These are phyloP conservation scores for Morone saxatilis DNA, from an alignment of 2,113 vertebrate species.

Conservation along the genomic window DNA sequence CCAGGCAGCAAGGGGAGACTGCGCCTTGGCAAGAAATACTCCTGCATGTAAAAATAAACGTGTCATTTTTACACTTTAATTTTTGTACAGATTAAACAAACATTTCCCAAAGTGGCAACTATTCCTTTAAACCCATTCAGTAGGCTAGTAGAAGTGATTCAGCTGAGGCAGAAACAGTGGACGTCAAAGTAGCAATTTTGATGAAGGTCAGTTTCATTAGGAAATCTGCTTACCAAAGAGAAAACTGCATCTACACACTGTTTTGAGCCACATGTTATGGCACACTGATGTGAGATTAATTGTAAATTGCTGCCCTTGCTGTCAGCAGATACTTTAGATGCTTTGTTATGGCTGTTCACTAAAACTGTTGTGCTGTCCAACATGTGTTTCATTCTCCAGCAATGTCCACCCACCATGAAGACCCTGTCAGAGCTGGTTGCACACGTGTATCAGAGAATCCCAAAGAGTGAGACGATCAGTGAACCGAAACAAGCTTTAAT, in stretches of 20 bases:
- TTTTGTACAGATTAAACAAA: neutral
- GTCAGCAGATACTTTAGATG: conserved; percentile 8
- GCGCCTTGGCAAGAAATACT: neutral
- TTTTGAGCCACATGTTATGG: neutral
- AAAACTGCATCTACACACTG: neutral
- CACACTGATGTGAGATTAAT: conserved; percentile 21
- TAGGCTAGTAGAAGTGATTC: neutral
- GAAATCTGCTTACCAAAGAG: neutral
- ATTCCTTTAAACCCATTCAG: neutral
- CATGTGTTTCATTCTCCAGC: neutral
- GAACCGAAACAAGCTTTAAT: conserved; percentile 34
- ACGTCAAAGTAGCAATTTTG: neutral
- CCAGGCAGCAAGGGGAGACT: neutral
- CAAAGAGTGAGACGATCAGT: conserved; percentile 13
- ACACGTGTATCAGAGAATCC: neutral
- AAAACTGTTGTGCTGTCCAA: neutral
- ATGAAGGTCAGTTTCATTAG: conserved; percentile 15
- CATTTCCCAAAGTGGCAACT: neutral
- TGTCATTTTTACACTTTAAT: neutral
- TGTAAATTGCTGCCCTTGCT: neutral
- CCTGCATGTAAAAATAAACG: neutral
- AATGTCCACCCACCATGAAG: neutral
- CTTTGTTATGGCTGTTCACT: neutral
- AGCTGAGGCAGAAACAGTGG: neutral
- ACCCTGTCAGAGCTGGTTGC: neutral